phyloP scores from a whole-genome alignment of 1,140 invertebrate genomes.

The Harpegnathos saltator region DNA sequence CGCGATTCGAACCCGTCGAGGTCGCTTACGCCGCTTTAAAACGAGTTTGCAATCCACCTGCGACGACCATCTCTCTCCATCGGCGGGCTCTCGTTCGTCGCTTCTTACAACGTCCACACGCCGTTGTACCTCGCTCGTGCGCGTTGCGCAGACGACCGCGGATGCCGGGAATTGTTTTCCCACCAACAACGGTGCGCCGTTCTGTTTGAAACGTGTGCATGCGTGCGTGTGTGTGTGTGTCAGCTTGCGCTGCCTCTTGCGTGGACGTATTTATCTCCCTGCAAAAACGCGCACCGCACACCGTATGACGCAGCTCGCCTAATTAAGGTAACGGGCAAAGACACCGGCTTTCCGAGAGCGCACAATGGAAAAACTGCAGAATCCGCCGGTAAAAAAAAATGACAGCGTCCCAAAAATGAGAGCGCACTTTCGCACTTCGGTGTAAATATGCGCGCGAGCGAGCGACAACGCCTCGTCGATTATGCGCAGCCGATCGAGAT shows the following conservation, averaged over 20 bases:
- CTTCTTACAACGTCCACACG: constrained; percentile 22
- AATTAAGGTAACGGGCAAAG: constrained; percentile 23
- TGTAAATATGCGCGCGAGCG: too few species aligned
- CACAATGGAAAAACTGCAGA: not conserved
- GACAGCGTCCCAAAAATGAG: too few species aligned
- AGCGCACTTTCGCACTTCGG: too few species aligned
- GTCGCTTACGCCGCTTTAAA: constrained; percentile 14
- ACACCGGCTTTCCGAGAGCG: not conserved
- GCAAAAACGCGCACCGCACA: not conserved
- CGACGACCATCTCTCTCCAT: not conserved
- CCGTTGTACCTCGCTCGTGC: not conserved
- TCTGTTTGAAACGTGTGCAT: not conserved
- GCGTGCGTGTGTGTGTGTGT: not conserved
- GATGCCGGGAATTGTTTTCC: constrained; percentile 31
- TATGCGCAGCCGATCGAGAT: not conserved
- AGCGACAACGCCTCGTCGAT: not conserved
- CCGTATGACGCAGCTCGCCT: not conserved
- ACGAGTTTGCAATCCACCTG: constrained; percentile 46
- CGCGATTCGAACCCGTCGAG: not conserved
- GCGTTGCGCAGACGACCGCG: not conserved
- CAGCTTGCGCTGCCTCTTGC: not conserved
- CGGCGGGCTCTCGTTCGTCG: constrained; percentile 18
- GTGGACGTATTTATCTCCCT: not conserved
- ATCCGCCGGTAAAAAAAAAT: not conserved
- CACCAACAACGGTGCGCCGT: not conserved